Conservation (phyloP, 2,888 invertebrate species). For the Nomada ruficornis region DNA sequence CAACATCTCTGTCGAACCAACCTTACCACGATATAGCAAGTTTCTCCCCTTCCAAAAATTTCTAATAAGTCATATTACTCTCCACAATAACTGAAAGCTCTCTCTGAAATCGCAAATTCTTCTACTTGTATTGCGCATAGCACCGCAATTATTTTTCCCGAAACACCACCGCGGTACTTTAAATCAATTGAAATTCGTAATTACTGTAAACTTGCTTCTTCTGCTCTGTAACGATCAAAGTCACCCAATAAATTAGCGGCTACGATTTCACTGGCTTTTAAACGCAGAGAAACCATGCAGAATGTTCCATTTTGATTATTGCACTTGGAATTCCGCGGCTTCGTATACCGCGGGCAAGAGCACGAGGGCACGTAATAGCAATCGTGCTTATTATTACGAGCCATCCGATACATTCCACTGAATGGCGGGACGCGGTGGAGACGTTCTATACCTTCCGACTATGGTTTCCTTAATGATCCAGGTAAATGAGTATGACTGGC, state of each 20-base stretch:
- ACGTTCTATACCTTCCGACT: conserved; percentile 40
- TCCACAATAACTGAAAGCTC: too few relatives aligned
- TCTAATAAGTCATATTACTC: too few relatives aligned
- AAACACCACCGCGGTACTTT: not conserved
- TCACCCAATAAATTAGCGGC: conserved; percentile 3
- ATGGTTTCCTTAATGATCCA: conserved; percentile 72
- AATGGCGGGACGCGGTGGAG: conserved; percentile 40
- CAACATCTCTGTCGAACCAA: too few relatives aligned
- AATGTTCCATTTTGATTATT: conserved; percentile 32
- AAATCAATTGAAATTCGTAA: not conserved
- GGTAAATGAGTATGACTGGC: conserved; percentile 76
- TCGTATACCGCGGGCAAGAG: not conserved
- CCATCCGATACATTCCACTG: conserved; percentile 48
- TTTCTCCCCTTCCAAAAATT: too few relatives aligned
- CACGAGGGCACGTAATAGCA: conserved; percentile 22
- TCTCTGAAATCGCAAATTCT: too few relatives aligned
- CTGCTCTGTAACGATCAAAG: not conserved
- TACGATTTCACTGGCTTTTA: conserved; percentile 13
- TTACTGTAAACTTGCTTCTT: not conserved
- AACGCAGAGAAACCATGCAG: not conserved
- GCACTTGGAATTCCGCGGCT: conserved; percentile 31
- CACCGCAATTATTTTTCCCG: not conserved
- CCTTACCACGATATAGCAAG: too few relatives aligned
- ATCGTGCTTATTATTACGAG: conserved; percentile 63
- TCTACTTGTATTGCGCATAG: too few relatives aligned